Conservation (phyloP, 2,888 invertebrate species). For the Eupelmus urozonus region DNA sequence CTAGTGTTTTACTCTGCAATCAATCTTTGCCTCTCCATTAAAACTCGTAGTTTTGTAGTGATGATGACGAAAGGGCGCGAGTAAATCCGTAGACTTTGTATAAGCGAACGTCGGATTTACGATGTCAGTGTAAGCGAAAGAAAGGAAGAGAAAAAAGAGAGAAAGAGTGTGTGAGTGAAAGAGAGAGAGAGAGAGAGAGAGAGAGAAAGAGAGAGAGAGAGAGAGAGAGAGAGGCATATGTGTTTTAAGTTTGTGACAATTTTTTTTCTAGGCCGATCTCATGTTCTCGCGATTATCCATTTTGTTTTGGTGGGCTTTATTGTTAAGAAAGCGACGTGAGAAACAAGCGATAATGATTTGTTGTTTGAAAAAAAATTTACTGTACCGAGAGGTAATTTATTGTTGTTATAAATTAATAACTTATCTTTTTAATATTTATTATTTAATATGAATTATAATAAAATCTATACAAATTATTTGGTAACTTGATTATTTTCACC, state of each 20-base stretch:
- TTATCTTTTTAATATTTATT: conserved; percentile 37
- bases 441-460: conserved; percentile 40
- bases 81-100: conserved; percentile 9
- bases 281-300: neutral
- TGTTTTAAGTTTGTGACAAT: neutral
- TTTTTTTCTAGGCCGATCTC: too few relatives aligned
- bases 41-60: conserved; percentile 49
- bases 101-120: neutral
- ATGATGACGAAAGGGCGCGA: neutral
- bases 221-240: too few relatives aligned
- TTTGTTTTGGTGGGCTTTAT: conserved; percentile 10
- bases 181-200: too few relatives aligned
- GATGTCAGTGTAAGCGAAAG: conserved; percentile 1
- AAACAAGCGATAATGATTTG: conserved; percentile 12
- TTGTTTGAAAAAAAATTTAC: conserved; percentile 16
- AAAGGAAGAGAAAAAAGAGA: neutral
- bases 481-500: too few relatives aligned
- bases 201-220: too few relatives aligned
- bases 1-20: conserved; percentile 53
- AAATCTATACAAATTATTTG: conserved; percentile 33
- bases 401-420: conserved; percentile 36
- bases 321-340: neutral
- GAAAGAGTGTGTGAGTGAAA: too few relatives aligned
- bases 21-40: conserved; percentile 51
- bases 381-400: conserved; percentile 14